Conservation (phyloP, 2,797 vertebrate species). For the Clamator glandarius region DNA sequence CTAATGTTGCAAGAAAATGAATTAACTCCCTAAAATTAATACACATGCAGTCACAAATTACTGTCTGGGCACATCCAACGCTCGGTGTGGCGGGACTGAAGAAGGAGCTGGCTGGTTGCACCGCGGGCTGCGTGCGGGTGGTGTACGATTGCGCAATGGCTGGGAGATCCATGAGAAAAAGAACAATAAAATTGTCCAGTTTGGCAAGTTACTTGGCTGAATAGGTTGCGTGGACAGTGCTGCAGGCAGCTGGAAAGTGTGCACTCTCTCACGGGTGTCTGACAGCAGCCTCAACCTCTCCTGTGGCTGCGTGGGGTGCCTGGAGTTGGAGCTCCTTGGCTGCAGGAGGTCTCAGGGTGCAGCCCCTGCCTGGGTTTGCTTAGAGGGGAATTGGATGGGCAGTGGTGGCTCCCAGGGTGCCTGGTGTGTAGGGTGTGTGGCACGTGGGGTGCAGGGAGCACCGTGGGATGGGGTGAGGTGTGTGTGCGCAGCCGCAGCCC, state of each 20-base stretch:
- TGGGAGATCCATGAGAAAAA: slow-evolving; percentile 24
- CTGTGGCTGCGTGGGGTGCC: not conserved
- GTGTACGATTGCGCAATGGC: not conserved
- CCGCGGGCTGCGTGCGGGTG: not conserved
- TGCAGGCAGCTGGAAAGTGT: fast-evolving
- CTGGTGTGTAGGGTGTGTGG: too few relatives aligned
- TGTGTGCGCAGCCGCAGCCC: not conserved
- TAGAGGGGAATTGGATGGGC: too few relatives aligned
- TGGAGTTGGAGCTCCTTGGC: fast-evolving
- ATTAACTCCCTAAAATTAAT: slow-evolving; percentile 2
- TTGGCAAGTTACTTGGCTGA: slow-evolving; percentile 40
- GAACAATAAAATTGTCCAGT: slow-evolving; percentile 59
- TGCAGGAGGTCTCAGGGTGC: not conserved
- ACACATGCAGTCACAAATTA: not conserved
- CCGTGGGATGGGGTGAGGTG: fast-evolving
- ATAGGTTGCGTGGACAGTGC: not conserved
- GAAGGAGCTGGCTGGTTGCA: not conserved
- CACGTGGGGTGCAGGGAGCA: too few relatives aligned
- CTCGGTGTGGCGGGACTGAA: not conserved
- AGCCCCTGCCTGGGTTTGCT: too few relatives aligned
- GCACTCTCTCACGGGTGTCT: fast-evolving
- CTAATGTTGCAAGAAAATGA: slow-evolving; percentile 18
- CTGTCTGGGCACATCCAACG: slow-evolving; percentile 9
- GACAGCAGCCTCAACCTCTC: fast-evolving
- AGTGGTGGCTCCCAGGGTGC: too few relatives aligned